phyloP scores from a whole-genome alignment of 2,113 vertebrate genomes.

The Odobenus rosmarus region DNA sequence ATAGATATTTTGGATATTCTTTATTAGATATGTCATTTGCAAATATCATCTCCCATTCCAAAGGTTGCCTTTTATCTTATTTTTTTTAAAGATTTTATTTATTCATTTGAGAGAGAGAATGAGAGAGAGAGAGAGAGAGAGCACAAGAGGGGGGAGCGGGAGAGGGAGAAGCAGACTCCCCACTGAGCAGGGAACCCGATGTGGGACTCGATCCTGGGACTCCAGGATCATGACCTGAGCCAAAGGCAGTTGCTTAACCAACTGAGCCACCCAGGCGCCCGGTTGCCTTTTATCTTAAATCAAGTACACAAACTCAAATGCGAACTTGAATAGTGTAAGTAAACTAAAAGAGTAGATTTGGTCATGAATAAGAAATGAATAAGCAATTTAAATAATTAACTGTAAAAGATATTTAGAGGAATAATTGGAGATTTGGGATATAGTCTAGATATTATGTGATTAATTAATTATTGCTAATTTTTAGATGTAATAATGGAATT shows the following conservation, averaged over 20 bases:
- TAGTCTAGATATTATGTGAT: neutral
- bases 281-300: neutral
- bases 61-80: neutral
- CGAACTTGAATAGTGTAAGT: neutral
- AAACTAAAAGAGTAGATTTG: neutral
- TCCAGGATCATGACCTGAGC: too few relatives aligned
- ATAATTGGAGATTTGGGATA: neutral
- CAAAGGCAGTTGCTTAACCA: too few relatives aligned
- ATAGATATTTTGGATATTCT: neutral
- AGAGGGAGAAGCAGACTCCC: too few relatives aligned
- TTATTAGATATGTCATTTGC: neutral
- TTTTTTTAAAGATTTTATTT: too few relatives aligned
- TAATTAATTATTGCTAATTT: neutral
- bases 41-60: neutral
- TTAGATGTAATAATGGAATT: neutral
- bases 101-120: too few relatives aligned
- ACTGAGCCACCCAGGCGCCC: too few relatives aligned
- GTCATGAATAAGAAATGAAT: neutral
- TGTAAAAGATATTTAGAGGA: neutral
- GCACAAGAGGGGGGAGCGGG: too few relatives aligned
- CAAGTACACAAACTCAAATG: neutral
- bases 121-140: too few relatives aligned
- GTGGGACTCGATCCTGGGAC: too few relatives aligned
- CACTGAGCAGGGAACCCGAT: too few relatives aligned
- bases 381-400: neutral